Percentiles rank a stretch among this genome's conserved stretches.
Conservation (phyloP, 2,888 invertebrate species). For the Ceriagrion tenellum region DNA sequence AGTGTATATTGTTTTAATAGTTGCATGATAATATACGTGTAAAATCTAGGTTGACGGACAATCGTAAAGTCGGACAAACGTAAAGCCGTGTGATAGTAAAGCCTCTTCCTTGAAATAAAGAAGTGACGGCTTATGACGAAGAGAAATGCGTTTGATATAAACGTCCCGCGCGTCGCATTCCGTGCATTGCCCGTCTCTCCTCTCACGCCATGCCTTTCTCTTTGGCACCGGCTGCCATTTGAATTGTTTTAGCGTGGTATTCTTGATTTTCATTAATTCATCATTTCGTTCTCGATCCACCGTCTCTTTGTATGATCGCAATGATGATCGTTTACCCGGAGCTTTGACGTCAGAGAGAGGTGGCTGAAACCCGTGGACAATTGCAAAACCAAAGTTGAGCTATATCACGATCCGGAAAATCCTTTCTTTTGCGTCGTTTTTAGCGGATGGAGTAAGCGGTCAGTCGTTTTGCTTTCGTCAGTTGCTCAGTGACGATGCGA, state of each 20-base stretch:
- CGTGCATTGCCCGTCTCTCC: not conserved
- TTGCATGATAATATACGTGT: no score
- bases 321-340: not conserved
- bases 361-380: not conserved
- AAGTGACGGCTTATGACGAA: not conserved
- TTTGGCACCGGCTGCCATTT: not conserved
- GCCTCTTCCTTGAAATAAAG: no score
- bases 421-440: not conserved
- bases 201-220: not conserved
- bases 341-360: not conserved
- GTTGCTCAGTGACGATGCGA: not conserved
- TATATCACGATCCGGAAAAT: not conserved
- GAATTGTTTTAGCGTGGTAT: not conserved
- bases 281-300: not conserved
- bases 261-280: not conserved
- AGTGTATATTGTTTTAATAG: no score
- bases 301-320: not conserved
- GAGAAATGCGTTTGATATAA: not conserved
- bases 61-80: no score
- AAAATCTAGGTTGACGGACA: no score
- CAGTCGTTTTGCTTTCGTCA: constrained; percentile 19
- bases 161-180: not conserved
- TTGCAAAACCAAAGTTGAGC: not conserved
- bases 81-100: no score
- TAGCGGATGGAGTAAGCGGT: not conserved